phyloP scores from a whole-genome alignment of 1,140 invertebrate genomes.

The Latrodectus geometricus region DNA sequence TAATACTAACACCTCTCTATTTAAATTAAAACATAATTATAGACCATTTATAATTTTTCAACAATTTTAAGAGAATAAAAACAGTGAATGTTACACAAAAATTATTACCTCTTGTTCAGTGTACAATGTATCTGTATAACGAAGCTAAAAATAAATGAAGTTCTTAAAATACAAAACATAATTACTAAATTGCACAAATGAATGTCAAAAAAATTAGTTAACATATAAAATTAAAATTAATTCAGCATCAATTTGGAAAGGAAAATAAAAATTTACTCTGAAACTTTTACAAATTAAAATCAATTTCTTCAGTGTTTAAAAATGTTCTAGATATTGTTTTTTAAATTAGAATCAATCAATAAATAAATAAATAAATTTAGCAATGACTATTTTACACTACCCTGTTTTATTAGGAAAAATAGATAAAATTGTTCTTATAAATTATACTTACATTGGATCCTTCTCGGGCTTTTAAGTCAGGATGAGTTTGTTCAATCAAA shows the following conservation, averaged over 20 bases:
- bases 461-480: constrained; percentile 77
- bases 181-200: background rate
- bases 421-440: constrained; percentile 10
- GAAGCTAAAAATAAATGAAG: constrained; percentile 73
- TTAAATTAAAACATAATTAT: constrained; percentile 10
- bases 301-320: no score
- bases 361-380: no score
- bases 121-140: constrained; percentile 97
- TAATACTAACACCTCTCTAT: constrained; percentile 92
- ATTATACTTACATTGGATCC: constrained; percentile 71
- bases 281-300: no score
- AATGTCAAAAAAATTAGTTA: background rate
- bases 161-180: background rate
- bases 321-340: no score
- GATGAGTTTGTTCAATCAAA: constrained; percentile 96
- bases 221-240: no score
- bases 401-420: background rate
- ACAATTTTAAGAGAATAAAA: background rate
- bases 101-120: constrained; percentile 87
- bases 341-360: no score
- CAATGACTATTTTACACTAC: background rate
- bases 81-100: background rate
- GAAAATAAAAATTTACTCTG: no score
- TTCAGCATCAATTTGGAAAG: no score
- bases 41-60: background rate